Evolutionary conservation across 2,888 invertebrate genomes (phyloP), one percentile per base, ranked within the genome.

Genomic region (Halictus quadricinctus): DNA sequence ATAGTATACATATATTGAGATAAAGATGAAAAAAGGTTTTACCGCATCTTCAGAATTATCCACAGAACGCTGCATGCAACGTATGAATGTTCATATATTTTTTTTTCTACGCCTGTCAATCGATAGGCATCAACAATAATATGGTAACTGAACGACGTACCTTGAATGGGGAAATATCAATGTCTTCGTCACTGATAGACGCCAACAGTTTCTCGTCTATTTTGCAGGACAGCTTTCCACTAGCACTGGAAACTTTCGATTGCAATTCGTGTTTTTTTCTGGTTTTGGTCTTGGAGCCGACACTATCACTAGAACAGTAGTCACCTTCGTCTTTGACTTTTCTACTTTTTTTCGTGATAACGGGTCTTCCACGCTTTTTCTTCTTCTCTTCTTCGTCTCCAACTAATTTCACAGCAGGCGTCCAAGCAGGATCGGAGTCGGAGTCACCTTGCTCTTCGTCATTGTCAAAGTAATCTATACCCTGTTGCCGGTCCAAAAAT

Each of bases 391-490:
- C 93, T 25, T 95, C 93, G 29, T 95, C 95, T 15, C 94, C 95
- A 6, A 93, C 92, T 94, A 92, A 87, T 90, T 95, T 96, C 58
- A 95, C 96, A 85, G 96, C 95, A 13, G 97, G 97, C n/a, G 96
- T 97, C 97, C 97, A 97, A n/a, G 96, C 97, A 13, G 97, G 97
- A 95, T 97, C 97, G 13, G 96, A 96, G 94, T 97, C 97, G 1
- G 97, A 97, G 93, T 96, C 96, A 60, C 95, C 95, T 88, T 96
- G 96, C 89, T 96, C 96, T 84, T 96, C 96, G 50, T 95, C 96
- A 73, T 95, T 95, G 93, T 93, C 95, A 84, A 92, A 94, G 64
- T 92, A 91, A 83, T 94, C 94, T 69, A 91, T 91, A 87, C 92
- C 91, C 79, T 92, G 93, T 81, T 93, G 92, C 72, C 89, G 93